A percentile compares a stretch with the other conserved stretches of the same genome.
phyloP scores from a whole-genome alignment of 2,888 invertebrate species.

The Octonoba sinensis region DNA sequence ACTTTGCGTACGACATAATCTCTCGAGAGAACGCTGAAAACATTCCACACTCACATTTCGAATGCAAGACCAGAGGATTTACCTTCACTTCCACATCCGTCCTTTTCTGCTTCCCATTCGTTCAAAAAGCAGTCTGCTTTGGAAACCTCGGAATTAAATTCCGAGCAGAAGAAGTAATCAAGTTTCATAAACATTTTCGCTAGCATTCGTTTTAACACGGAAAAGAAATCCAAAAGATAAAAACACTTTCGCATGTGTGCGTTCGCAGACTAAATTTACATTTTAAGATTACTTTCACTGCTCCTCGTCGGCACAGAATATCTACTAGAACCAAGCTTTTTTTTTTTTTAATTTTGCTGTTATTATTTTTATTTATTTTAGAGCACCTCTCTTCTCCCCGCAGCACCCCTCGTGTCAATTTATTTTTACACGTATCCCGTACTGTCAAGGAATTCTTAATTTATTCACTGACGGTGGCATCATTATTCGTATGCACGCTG shows the following conservation, averaged over 20 bases:
- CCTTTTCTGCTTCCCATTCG: neutral
- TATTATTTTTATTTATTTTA: too few relatives aligned
- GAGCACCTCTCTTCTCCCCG: neutral
- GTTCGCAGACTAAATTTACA: slow-evolving; percentile 43
- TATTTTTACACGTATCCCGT: slow-evolving; percentile 21
- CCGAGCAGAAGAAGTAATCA: neutral
- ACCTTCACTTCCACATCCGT: neutral
- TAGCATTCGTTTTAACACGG: too few relatives aligned
- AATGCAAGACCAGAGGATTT: too few relatives aligned
- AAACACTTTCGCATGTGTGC: slow-evolving; percentile 8
- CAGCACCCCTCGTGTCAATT: slow-evolving; percentile 3
- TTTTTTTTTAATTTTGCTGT: slow-evolving; percentile 5
- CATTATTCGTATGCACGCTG: too few relatives aligned
- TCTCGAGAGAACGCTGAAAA: too few relatives aligned
- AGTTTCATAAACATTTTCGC: too few relatives aligned
- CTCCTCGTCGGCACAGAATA: slow-evolving; percentile 19
- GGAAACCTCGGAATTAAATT: slow-evolving; percentile 7
- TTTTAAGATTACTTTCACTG: slow-evolving; percentile 47
- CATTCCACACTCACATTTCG: too few relatives aligned
- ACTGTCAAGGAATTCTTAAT: slow-evolving; percentile 30
- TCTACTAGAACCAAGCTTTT: slow-evolving; percentile 1
- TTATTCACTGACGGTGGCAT: slow-evolving; percentile 9
- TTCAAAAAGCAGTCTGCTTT: too few relatives aligned
- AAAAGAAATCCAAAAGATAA: slow-evolving; percentile 3
- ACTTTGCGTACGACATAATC: too few relatives aligned